A percentile compares a stretch with the other conserved stretches of the same genome.
Conservation (phyloP, 2,797 vertebrate species). For the Malacoctenus gilli region DNA sequence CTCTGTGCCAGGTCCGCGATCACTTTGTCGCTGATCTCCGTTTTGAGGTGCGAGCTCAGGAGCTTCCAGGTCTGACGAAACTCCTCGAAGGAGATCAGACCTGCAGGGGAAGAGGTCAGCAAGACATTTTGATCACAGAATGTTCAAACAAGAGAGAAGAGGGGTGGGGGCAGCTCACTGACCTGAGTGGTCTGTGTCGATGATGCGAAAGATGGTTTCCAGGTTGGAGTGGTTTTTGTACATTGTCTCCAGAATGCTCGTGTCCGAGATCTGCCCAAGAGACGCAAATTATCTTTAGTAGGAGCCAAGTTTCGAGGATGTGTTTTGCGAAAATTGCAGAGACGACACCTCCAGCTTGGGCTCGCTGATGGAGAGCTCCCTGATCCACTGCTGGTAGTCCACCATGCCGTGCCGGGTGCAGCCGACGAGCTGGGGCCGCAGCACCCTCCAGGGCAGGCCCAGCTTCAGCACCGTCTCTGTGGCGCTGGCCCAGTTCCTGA, state of each 20-base stretch:
- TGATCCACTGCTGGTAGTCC: conserved; percentile 88
- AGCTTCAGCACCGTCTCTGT: conserved; percentile 86
- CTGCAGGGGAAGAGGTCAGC: conserved; percentile 74
- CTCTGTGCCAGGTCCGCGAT: conserved; percentile 87
- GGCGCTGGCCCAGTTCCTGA: conserved; percentile 87
- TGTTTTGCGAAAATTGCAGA: not conserved
- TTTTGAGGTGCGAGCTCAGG: conserved; percentile 90
- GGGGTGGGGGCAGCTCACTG: no score
- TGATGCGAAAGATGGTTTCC: conserved; percentile 94
- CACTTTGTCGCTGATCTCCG: conserved; percentile 84
- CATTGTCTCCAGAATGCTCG: conserved; percentile 89
- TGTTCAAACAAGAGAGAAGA: no score
- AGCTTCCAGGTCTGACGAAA: conserved; percentile 93
- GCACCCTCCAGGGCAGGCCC: conserved; percentile 90
- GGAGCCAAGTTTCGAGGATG: no score
- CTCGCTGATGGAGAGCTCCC: conserved; percentile 84
- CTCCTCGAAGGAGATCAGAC: conserved; percentile 91
- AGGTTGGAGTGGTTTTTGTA: conserved; percentile 93
- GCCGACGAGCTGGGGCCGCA: conserved; percentile 87
- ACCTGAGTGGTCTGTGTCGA: conserved; percentile 95
- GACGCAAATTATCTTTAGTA: no score
- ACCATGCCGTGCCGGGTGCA: conserved; percentile 67
- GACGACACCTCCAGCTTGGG: conserved; percentile 74
- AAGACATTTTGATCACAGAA: no score
- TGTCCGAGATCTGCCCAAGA: conserved; percentile 76